These are phyloP conservation scores for Lycocorax pyrrhopterus DNA, from an alignment of 2,113 vertebrate genomes.

Conservation along the genomic window DNA sequence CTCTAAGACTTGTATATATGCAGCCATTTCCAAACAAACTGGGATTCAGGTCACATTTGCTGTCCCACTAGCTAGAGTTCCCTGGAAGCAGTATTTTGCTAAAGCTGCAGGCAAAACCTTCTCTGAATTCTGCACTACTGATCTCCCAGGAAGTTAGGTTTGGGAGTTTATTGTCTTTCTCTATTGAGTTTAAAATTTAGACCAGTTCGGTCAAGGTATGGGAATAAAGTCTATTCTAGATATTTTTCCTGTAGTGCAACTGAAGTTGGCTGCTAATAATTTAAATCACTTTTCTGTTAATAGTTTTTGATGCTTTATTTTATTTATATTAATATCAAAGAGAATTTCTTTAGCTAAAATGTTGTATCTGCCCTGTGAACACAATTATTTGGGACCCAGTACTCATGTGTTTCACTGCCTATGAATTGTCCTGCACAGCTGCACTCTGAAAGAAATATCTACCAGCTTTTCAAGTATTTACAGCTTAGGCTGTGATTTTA, in stretches of 20 bases:
- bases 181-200: background rate
- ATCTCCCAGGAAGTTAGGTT: background rate
- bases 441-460: background rate
- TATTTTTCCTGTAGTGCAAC: background rate
- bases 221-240: background rate
- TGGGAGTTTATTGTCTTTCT: background rate
- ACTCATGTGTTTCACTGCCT: background rate
- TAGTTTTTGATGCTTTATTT: background rate
- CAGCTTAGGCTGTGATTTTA: background rate
- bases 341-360: background rate
- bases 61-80: background rate
- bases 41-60: background rate
- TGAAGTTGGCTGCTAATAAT: background rate
- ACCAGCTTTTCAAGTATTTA: slow-evolving; percentile 1
- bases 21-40: background rate
- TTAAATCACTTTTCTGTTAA: background rate
- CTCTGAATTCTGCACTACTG: background rate
- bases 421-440: background rate
- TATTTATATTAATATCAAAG: background rate
- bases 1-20: background rate
- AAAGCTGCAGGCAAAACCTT: background rate
- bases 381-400: background rate
- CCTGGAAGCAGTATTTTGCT: background rate
- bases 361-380: background rate
- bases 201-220: background rate